A percentile compares a stretch with the other conserved stretches of the same genome.
These are phyloP conservation scores for Paraescarpia echinospica DNA, from an alignment of 1,140 invertebrate species.

Conservation along the genomic window DNA sequence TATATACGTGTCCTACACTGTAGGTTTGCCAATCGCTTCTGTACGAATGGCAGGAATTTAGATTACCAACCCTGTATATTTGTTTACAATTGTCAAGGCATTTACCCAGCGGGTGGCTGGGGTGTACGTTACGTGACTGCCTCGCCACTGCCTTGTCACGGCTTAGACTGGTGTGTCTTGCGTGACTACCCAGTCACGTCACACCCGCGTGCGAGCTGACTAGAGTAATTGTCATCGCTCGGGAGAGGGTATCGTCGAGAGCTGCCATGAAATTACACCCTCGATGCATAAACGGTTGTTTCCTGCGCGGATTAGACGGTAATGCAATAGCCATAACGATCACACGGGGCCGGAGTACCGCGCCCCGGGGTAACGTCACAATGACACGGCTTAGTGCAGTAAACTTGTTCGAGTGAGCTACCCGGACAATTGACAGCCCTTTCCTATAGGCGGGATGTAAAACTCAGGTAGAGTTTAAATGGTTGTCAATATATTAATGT, in stretches of 20 bases:
- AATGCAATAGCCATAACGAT: background rate
- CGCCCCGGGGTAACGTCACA: background rate
- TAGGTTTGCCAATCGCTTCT: background rate
- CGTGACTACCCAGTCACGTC: background rate
- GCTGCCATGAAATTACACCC: background rate
- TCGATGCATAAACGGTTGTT: background rate
- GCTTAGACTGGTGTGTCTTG: too few species aligned
- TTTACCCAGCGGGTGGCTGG: too few species aligned
- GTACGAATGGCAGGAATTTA: background rate
- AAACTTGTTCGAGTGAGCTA: background rate
- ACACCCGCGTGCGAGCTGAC: background rate
- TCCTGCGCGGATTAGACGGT: background rate
- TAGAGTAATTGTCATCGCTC: background rate
- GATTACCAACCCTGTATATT: background rate
- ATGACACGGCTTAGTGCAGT: background rate
- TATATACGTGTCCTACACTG: background rate
- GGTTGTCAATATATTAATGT: background rate
- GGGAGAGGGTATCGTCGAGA: background rate
- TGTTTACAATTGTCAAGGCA: background rate
- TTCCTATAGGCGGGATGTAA: background rate
- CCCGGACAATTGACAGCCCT: background rate
- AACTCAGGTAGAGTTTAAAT: background rate
- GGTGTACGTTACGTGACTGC: too few species aligned
- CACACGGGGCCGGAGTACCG: too few species aligned
- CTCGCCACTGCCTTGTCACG: background rate